Percentiles rank a stretch among this genome's conserved stretches.
Conservation (phyloP, 1,140 invertebrate genomes). For the Armadillidium nasatum region DNA sequence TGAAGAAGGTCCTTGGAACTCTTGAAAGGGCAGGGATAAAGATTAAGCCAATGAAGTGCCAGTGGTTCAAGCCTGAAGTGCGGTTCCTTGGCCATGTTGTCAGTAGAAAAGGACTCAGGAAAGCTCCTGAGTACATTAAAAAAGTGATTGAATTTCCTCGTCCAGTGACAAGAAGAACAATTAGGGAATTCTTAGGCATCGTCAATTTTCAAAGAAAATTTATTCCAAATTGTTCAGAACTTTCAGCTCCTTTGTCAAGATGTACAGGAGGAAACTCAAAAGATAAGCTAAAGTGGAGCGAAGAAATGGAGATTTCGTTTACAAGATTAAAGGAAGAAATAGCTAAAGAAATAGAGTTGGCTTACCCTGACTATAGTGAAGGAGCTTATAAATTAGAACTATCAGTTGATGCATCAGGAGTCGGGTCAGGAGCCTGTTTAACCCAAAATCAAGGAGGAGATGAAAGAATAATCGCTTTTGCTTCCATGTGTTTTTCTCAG, state of each 20-base stretch:
- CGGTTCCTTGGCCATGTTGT: slow-evolving; percentile 18
- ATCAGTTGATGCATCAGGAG: too few species aligned
- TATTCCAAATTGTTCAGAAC: neutral
- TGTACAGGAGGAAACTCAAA: too few species aligned
- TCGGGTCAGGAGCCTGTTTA: too few species aligned
- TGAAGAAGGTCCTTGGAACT: neutral
- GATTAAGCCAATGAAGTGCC: slow-evolving; percentile 2
- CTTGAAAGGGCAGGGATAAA: neutral
- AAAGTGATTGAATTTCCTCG: neutral
- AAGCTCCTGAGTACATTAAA: neutral
- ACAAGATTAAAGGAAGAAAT: neutral
- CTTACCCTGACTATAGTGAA: too few species aligned
- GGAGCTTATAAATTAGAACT: too few species aligned
- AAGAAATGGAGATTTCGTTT: too few species aligned
- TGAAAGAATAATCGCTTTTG: too few species aligned
- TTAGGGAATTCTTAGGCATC: slow-evolving; percentile 1
- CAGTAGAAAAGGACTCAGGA: neutral
- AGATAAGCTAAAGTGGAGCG: too few species aligned
- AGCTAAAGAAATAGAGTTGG: neutral
- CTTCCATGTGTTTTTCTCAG: neutral
- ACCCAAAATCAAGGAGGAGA: too few species aligned
- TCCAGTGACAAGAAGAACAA: neutral
- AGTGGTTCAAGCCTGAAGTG: slow-evolving; percentile 9
- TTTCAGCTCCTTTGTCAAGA: too few species aligned
- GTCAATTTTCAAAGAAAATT: slow-evolving; percentile 26